These are phyloP conservation scores for Danio albolineatus DNA, from an alignment of 2,797 vertebrate species.

Conservation along the genomic window DNA sequence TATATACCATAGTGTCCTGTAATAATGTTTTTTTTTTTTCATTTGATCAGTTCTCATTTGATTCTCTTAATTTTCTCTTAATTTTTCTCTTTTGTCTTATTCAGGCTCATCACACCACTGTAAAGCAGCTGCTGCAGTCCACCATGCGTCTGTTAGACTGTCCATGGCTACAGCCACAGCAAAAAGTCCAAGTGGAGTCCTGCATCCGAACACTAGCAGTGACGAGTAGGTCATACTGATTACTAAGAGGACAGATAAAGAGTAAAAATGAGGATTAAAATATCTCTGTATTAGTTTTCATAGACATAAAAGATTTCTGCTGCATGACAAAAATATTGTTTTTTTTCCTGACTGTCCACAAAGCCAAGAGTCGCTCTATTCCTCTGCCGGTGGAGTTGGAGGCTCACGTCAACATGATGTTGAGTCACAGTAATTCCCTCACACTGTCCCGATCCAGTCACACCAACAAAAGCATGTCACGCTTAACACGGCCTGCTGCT, in stretches of 20 bases:
- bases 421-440: slow-evolving; percentile 80
- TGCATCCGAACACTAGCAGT: slow-evolving; percentile 92
- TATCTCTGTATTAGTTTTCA: too few relatives aligned
- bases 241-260: background rate
- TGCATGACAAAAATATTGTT: background rate
- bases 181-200: slow-evolving; percentile 87
- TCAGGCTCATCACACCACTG: slow-evolving; percentile 92
- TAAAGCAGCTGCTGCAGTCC: slow-evolving; percentile 92
- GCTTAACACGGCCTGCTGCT: slow-evolving; percentile 73
- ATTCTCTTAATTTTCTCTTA: background rate
- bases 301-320: too few relatives aligned
- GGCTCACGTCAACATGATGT: slow-evolving; percentile 84
- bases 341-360: background rate
- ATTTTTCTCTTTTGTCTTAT: slow-evolving; percentile 17
- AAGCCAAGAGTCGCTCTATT: slow-evolving; percentile 92
- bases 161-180: slow-evolving; percentile 93
- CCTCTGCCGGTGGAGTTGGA: slow-evolving; percentile 90
- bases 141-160: slow-evolving; percentile 89
- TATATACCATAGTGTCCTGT: too few relatives aligned
- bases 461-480: slow-evolving; percentile 82
- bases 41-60: background rate
- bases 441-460: slow-evolving; percentile 81
- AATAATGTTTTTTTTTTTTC: background rate
- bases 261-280: background rate
- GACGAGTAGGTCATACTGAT: slow-evolving; percentile 76